A percentile compares a stretch with the other conserved stretches of the same genome.
phyloP scores from a whole-genome alignment of 2,113 vertebrate species.

The Ranitomeya variabilis region DNA sequence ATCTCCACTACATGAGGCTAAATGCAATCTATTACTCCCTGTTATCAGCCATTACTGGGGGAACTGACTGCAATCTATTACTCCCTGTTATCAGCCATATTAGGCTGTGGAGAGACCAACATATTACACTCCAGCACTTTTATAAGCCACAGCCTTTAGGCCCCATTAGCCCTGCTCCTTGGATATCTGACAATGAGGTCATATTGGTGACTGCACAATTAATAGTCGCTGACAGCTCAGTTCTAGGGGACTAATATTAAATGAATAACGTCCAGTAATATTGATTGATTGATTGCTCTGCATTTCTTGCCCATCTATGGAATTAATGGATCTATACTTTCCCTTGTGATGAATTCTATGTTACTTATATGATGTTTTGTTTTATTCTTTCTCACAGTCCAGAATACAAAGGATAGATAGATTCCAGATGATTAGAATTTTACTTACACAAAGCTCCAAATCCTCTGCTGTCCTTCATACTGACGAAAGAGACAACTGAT shows the following conservation, averaged over 20 bases:
- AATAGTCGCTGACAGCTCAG: constrained; percentile 4
- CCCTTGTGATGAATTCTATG: not conserved
- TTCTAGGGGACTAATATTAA: not conserved
- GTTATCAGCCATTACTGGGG: too few relatives aligned
- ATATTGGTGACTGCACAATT: not conserved
- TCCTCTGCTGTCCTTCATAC: not conserved
- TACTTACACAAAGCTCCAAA: not conserved
- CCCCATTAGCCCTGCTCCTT: not conserved
- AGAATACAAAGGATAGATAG: not conserved
- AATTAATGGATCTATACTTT: not conserved
- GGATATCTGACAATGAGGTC: not conserved
- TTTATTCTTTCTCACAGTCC: too few relatives aligned
- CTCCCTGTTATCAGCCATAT: not conserved
- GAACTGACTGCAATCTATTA: not conserved
- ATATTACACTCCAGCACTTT: not conserved
- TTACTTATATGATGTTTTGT: not conserved
- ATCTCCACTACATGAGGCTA: too few relatives aligned
- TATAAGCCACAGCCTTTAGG: not conserved
- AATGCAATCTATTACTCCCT: too few relatives aligned
- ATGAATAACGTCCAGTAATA: not conserved
- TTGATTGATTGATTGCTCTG: not conserved
- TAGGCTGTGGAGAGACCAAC: not conserved
- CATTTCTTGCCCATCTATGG: not conserved
- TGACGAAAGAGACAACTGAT: not conserved
- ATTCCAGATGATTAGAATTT: not conserved